A percentile compares a stretch with the other conserved stretches of the same genome.
Evolutionary conservation across 2,888 invertebrate species (phyloP).

Genomic region (Polia nebulosa): DNA sequence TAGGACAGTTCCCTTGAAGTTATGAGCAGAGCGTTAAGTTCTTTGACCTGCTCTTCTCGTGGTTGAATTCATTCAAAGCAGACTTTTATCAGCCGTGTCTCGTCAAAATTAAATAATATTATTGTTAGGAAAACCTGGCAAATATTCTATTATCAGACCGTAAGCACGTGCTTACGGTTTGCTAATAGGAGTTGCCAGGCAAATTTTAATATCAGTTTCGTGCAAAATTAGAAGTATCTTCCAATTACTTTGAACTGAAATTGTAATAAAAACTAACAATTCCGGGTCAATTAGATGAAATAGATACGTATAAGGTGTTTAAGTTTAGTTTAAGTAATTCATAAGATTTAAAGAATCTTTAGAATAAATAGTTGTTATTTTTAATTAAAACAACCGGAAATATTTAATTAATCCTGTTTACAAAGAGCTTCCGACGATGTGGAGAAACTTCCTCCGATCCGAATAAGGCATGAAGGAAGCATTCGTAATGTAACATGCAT

Average conservation of each 20-base stretch:
- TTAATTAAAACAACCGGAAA: constrained; percentile 24
- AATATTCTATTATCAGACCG: constrained; percentile 26
- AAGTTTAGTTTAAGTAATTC: too few species aligned
- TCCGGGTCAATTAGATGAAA: not conserved
- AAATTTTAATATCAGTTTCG: not conserved
- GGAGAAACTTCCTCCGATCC: constrained; percentile 23
- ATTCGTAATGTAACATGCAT: constrained; percentile 26
- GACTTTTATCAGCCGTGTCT: constrained; percentile 8
- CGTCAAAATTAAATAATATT: not conserved
- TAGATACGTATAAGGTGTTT: too few species aligned
- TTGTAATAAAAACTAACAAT: too few species aligned
- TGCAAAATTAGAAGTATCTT: not conserved
- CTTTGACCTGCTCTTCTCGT: not conserved
- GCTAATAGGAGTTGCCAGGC: too few species aligned
- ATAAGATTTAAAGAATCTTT: too few species aligned
- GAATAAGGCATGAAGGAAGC: constrained; percentile 42
- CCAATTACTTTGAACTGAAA: not conserved
- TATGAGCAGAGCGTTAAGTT: not conserved
- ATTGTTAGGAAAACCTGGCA: constrained; percentile 26
- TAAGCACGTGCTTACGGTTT: too few species aligned
- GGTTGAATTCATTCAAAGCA: not conserved
- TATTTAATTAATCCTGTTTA: not conserved
- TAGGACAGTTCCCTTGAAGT: not conserved
- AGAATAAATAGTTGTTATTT: too few species aligned
- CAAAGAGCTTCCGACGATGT: constrained; percentile 9